Percentiles rank a stretch among this genome's conserved stretches.
Evolutionary conservation across 2,888 invertebrate genomes (phyloP).

Genomic region (Acrocyrtus sp.): DNA sequence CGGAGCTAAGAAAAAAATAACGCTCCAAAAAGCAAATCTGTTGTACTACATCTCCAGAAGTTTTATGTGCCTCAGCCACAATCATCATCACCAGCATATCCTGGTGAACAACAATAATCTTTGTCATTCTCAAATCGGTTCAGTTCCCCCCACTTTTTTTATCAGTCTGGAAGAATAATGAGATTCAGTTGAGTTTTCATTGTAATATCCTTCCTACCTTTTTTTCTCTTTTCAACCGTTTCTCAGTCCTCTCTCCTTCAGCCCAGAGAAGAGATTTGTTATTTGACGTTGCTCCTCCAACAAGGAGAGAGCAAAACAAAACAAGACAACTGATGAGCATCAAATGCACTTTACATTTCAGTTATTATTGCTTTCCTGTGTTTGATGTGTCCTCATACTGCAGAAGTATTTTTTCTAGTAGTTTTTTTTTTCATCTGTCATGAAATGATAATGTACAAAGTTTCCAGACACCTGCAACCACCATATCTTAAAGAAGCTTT

Average conservation of each 20-base stretch:
- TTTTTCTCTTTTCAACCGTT: background rate
- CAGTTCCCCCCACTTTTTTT: slow-evolving; percentile 3
- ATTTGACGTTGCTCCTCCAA: too few species aligned
- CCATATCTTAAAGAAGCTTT: slow-evolving; percentile 33
- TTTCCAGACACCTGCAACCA: slow-evolving; percentile 49
- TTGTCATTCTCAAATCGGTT: slow-evolving; percentile 7
- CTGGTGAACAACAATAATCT: background rate
- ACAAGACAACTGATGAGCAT: slow-evolving; percentile 31
- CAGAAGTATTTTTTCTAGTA: slow-evolving; percentile 26
- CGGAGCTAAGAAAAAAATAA: too few species aligned
- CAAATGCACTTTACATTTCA: slow-evolving; percentile 25
- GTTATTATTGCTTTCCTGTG: slow-evolving; percentile 20
- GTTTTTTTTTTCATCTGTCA: slow-evolving; percentile 40
- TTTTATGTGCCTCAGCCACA: too few species aligned
- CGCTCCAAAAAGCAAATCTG: slow-evolving; percentile 11
- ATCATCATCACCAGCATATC: too few species aligned
- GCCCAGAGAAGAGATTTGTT: too few species aligned
- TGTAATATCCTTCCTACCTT: background rate
- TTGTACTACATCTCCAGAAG: too few species aligned
- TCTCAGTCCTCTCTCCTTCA: background rate
- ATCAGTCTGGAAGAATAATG: background rate
- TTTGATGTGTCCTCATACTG: slow-evolving; percentile 8
- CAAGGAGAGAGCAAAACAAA: too few species aligned
- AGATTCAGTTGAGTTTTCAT: background rate
- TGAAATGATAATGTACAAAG: slow-evolving; percentile 40